Percentiles rank a stretch among this genome's conserved stretches.
Conservation (phyloP, 2,113 vertebrate species). For the Nyctibius bracteatus region DNA sequence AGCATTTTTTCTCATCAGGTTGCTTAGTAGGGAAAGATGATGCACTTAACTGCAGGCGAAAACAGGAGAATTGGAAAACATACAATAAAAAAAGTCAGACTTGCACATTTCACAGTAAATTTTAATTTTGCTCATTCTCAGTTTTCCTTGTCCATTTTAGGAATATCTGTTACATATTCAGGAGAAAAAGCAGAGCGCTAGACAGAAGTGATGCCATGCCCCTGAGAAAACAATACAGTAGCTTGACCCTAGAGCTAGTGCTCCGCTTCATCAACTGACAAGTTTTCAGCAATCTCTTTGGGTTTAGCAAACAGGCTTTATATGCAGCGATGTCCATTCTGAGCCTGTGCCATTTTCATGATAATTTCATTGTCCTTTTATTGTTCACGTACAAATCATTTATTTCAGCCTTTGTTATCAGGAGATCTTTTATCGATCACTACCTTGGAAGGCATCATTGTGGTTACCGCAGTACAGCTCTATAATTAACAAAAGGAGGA, state of each 20-base stretch:
- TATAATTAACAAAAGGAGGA: not conserved
- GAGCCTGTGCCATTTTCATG: not conserved
- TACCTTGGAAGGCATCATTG: not conserved
- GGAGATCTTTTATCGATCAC: not conserved
- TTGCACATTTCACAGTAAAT: not conserved
- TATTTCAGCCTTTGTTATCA: not conserved
- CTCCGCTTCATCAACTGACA: not conserved
- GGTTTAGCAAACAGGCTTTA: not conserved
- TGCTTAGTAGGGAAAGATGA: not conserved
- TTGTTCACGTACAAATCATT: not conserved
- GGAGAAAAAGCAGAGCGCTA: not conserved
- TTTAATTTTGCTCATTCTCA: not conserved
- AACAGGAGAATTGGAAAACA: not conserved
- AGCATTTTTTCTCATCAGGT: not conserved
- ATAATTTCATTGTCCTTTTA: not conserved
- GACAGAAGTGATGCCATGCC: accelerated
- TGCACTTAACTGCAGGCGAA: not conserved
- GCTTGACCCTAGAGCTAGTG: not conserved
- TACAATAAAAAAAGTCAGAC: not conserved
- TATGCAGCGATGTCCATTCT: not conserved
- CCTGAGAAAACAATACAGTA: not conserved
- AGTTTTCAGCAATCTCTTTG: not conserved
- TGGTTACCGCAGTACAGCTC: not conserved
- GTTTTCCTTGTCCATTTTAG: not conserved
- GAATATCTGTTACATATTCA: not conserved